Evolutionary conservation across 2,888 invertebrate genomes (phyloP), one percentile per base, ranked within the genome.

Genomic region (Ennomos fuscantarius): DNA sequence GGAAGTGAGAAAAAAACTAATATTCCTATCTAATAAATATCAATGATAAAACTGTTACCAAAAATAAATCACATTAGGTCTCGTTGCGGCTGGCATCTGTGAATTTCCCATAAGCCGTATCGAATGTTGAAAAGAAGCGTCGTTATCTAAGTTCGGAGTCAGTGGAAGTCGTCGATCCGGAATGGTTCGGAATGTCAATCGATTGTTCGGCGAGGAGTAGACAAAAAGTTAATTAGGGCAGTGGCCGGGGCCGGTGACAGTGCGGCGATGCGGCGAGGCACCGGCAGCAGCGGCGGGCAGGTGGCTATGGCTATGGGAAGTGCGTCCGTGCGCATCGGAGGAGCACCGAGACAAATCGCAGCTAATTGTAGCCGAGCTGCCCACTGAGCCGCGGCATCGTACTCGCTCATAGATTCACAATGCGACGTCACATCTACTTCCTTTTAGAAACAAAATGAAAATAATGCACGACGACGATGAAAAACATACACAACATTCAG

Each of bases 251-350:
- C 65, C 78, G 76, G 76, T 79, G 79, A 81, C 81, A 81, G 74
- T 78, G 76, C 60, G 60, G 59, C 58, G 60, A 60, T 46, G 45
- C 62, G 62, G 59, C 49, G 58, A 53, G 53, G 54, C 55, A 54
- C 60, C 59, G 57, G 46, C 65, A 43, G 60, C 15, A 47, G 42
- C 49, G 53, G 62, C 54, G 53, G 50, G 81, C 84, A 84, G 87
- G 88, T 88, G 87, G 78, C 80, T 89, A 88, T 92, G 91, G 89
- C 80, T 89, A 88, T 92, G 91, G 89, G 90, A 92, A 92, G 89
- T 80, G 78, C 89, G 85, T 83, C 87, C 91, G 91, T 91, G 91
- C 91, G 91, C 89, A 76, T 86, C 91, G 81, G 76, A 73, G 74
- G 74, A 75, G 76, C 81, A 79, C 85, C 90, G 88, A 74, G 81